Percentiles rank a stretch among this genome's conserved stretches.
phyloP scores from a whole-genome alignment of 2,113 vertebrate species.

The Oncorhynchus keta region DNA sequence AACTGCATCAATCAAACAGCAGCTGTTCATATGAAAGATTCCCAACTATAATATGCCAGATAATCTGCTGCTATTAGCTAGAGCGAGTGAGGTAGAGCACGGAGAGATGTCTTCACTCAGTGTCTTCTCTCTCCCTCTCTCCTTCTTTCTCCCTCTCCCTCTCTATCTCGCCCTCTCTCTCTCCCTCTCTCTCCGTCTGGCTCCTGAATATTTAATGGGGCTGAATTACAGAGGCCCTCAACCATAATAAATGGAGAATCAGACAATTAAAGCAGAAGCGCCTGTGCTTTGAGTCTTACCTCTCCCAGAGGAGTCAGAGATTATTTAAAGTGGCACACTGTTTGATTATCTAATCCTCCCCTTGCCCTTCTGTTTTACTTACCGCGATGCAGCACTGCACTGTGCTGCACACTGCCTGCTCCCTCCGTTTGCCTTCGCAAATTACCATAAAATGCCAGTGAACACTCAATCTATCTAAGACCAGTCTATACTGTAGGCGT shows the following conservation, averaged over 20 bases:
- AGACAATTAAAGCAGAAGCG: constrained; percentile 78
- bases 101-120: background rate
- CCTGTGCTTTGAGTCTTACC: constrained; percentile 70
- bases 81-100: background rate
- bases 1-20: constrained; percentile 5
- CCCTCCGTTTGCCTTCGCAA: constrained; percentile 67
- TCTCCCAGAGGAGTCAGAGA: constrained; percentile 71
- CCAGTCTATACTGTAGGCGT: background rate
- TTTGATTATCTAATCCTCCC: constrained; percentile 77
- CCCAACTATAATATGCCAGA: constrained; percentile 18
- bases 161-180: constrained; percentile 17
- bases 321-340: constrained; percentile 77
- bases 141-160: constrained; percentile 37
- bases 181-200: constrained; percentile 45
- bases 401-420: constrained; percentile 49
- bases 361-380: constrained; percentile 70
- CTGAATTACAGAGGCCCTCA: constrained; percentile 76
- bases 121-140: background rate
- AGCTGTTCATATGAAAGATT: constrained; percentile 13
- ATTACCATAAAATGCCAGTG: constrained; percentile 71
- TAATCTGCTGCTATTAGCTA: constrained; percentile 21
- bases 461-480: constrained; percentile 56
- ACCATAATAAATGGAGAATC: constrained; percentile 77
- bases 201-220: constrained; percentile 78
- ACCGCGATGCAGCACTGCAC: constrained; percentile 44